Evolutionary conservation across 1,140 invertebrate genomes (phyloP).

Genomic region (Bombyx mori): DNA sequence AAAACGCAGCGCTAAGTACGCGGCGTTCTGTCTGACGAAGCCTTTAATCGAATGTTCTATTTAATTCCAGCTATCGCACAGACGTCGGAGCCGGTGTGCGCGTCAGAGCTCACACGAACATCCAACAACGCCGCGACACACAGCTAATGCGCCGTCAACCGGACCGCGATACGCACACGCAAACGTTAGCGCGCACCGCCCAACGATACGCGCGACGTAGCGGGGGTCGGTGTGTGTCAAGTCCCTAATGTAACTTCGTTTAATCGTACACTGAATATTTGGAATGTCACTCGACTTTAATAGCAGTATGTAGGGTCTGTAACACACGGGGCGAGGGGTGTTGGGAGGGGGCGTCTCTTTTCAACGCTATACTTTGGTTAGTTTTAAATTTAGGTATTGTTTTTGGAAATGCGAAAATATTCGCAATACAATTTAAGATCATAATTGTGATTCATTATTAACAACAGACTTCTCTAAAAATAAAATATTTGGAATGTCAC

Average conservation of each 20-base stretch:
- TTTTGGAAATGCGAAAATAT: no score
- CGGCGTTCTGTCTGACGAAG: no score
- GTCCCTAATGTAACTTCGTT: slow-evolving; percentile 33
- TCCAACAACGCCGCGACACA: slow-evolving; percentile 20
- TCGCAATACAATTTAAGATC: no score
- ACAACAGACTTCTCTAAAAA: not conserved
- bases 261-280: no score
- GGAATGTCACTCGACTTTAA: no score
- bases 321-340: no score
- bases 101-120: slow-evolving; percentile 43
- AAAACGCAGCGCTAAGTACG: no score
- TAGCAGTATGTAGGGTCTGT: no score
- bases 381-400: no score
- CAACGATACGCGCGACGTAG: slow-evolving; percentile 45
- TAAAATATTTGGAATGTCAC: no score
- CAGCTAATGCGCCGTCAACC: slow-evolving; percentile 32
- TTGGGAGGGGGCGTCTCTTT: no score
- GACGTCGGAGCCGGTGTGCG: slow-evolving; percentile 40
- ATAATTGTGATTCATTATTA: slow-evolving; percentile 47
- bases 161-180: slow-evolving; percentile 53
- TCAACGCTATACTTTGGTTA: no score
- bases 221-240: slow-evolving; percentile 52
- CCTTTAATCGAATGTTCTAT: slow-evolving; percentile 3
- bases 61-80: slow-evolving; percentile 36
- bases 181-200: slow-evolving; percentile 52